A percentile compares a stretch with the other conserved stretches of the same genome.
Conservation (phyloP, 2,797 vertebrate species). For the Enteromius trimaculatus region DNA sequence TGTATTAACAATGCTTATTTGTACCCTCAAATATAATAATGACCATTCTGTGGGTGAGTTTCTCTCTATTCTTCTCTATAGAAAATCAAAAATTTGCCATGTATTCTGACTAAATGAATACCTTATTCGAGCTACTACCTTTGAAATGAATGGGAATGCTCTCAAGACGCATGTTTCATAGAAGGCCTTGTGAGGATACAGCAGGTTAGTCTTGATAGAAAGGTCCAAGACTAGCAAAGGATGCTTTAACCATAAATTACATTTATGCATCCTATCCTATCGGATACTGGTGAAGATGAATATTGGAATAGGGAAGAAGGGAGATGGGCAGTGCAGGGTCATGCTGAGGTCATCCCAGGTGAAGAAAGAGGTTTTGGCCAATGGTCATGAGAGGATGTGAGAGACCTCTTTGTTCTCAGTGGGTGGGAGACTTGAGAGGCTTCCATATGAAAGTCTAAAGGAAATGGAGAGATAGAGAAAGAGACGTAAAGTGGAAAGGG, state of each 20-base stretch:
- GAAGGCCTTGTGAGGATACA: background rate
- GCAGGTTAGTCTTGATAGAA: background rate
- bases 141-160: background rate
- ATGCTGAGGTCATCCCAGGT: conserved; percentile 45
- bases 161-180: background rate
- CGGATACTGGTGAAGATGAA: background rate
- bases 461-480: conserved; percentile 48
- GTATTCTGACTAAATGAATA: background rate
- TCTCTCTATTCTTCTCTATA: background rate
- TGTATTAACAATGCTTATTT: background rate
- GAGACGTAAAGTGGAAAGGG: conserved; percentile 16
- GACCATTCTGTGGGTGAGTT: background rate
- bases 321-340: conserved; percentile 1
- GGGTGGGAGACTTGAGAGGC: conserved; percentile 62
- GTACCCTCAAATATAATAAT: background rate
- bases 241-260: background rate
- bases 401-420: conserved; percentile 67
- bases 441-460: conserved; percentile 59
- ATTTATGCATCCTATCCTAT: conserved; percentile 9
- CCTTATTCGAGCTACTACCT: no score
- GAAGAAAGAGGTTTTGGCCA: background rate
- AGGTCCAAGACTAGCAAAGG: background rate
- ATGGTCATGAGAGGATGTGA: conserved; percentile 55
- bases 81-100: background rate
- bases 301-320: background rate